Evolutionary conservation across 1,140 invertebrate species (phyloP), one percentile per base, ranked within the genome.

Genomic region (Drosophila oshimai): DNA sequence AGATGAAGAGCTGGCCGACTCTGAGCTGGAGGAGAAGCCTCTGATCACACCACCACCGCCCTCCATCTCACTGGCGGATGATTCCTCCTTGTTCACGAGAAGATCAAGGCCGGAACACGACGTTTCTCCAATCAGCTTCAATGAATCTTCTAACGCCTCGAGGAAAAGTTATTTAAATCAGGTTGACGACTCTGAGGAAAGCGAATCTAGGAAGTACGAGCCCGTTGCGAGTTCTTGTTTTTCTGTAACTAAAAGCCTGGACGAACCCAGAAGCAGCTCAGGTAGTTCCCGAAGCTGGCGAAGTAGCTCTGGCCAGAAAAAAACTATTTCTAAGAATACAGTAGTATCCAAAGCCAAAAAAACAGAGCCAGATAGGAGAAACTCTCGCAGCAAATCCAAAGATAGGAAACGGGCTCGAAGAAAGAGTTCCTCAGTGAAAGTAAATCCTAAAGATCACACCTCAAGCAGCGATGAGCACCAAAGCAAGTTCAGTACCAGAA

Each of bases 21-120:
- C 6, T 2, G 13, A 12, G 2, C n/a, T 17, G 1, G 18, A 31
- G n/a, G 6, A 24, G 4, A 18, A 31, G 4, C 17, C 33, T 15
- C 4, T 12, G 0, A 17, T 2, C 4, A 17, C 62, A 6, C 65
- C 65, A 18, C 62, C 64, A 17, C 49, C 65, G 9, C 65, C 65
- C 6, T 9, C 33, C 4, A 33, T 69, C 6, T 46, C 33, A 6
- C 12, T 69, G 2, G 20, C 12, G 5, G 65, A 69, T 18, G 65
- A 69, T 12, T n/a, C 28, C 1, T 36, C 41, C 4, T 24, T 69
- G 13, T 69, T 46, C 10, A 69, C 49, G 1, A 54, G 65, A 33
- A 68, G 65, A 22, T 17, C 10, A 3, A 45, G 44, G 7, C 2
- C 3, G 3, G 7, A 12, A 4, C 3, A 6, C 2, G 18, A 58